These are phyloP conservation scores for Trematomus loennbergii DNA, from an alignment of 2,113 vertebrate genomes.

Conservation along the genomic window DNA sequence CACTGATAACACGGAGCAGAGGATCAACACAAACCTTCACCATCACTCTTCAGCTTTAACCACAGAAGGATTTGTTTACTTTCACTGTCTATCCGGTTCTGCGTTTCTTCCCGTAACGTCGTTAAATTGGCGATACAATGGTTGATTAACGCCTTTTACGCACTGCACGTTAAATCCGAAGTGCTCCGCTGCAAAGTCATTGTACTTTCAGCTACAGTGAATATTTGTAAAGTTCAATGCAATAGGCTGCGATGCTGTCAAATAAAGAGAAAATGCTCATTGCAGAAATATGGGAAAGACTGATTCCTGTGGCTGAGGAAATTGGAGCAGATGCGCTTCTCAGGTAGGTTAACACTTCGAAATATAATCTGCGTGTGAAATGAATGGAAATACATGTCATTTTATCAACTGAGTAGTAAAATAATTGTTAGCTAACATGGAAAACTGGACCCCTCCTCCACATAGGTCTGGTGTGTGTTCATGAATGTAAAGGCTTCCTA, in stretches of 20 bases:
- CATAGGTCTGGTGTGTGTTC: background rate
- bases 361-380: background rate
- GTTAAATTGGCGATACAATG: constrained; percentile 29
- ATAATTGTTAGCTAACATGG: background rate
- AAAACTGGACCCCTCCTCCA: background rate
- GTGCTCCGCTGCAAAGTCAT: background rate
- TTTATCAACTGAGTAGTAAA: background rate
- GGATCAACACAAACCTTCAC: constrained; percentile 22
- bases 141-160: constrained; percentile 48
- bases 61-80: constrained; percentile 2
- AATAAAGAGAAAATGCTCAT: constrained; percentile 78
- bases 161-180: background rate
- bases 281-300: constrained; percentile 69
- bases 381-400: background rate
- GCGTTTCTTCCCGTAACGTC: background rate
- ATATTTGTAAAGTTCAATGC: background rate
- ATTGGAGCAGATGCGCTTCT: constrained; percentile 83
- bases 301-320: constrained; percentile 74
- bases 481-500: background rate
- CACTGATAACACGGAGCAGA: constrained; percentile 58
- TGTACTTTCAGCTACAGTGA: background rate
- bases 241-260: constrained; percentile 75
- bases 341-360: constrained; percentile 68
- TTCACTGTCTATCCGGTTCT: background rate
- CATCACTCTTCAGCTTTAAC: background rate